Base-by-base conservation (phyloP, 2,797 vertebrate genomes). In the Odontamblyopus rebecca region DNA sequence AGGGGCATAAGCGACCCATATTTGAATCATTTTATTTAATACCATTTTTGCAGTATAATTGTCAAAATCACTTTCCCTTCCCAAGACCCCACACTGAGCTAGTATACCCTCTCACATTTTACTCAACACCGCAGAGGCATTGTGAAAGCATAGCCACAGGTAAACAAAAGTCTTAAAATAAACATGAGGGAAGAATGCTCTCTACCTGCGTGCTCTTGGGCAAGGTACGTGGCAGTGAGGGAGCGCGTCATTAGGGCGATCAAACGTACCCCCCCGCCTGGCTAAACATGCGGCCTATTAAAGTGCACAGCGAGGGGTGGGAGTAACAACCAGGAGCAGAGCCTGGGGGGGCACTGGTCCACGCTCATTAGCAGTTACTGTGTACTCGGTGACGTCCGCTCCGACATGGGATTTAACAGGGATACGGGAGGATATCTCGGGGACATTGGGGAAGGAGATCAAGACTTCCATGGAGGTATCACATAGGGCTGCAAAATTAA, bases 201-300 rank as follows among this genome's bases (percentile, higher is more conserved):
- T 86, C 88, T 86, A 91, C 90, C 91, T 88, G 89, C 90, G 89
- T 30, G 89, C 89, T 85, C 87, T 71, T 82, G 79, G 68, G 72
- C 75, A 83, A 79, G 68, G 74, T 83, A 91, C 90, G 88, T 90
- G 87, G 88, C 81, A 77, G 80, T 85, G 81, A 75, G 77, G 90
- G 82, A 79, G 88, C 69, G 81, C 88, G 91, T 93, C 90, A 89
- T 94, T 93, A 94, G 83, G 67, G 80, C 74, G 92, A 94, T 95
- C 93, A 94, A 93, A 94, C 82, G 70, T 72, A 77, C 64, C 86
- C 86, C 87, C 90, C 86, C 87, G 80, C 84, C 51, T 62, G 68
- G 86, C 79, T 85, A 83, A 92, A 90, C 51, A 61, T 87, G 85
- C 80, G 66, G 85, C 85, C 89, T 93, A 94, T 93, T 92, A 93